These are phyloP conservation scores for Nyctalus aviator DNA, from an alignment of 2,797 vertebrate species.

Conservation along the genomic window DNA sequence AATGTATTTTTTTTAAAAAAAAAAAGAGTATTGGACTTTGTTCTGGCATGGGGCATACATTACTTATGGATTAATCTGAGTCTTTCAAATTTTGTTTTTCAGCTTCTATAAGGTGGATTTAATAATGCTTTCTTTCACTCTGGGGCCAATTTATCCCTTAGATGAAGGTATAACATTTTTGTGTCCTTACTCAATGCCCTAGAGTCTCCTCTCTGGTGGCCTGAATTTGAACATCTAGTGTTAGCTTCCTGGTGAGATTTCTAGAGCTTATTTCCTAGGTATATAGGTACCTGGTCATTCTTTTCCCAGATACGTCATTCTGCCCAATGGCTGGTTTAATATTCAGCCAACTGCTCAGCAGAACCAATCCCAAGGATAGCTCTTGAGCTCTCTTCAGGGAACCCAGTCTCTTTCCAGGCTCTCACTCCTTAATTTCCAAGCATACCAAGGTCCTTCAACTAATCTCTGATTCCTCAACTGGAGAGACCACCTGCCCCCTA, in stretches of 20 bases:
- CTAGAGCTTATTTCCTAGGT: not conserved
- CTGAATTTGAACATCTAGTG: not conserved
- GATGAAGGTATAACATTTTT: not conserved
- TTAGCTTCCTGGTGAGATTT: not conserved
- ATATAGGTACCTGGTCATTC: not conserved
- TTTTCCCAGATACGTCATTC: not conserved
- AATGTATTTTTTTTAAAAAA: not conserved
- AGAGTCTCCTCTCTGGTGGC: not conserved
- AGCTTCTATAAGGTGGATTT: not conserved
- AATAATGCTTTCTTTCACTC: not conserved
- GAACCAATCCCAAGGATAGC: not conserved
- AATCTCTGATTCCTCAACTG: not conserved
- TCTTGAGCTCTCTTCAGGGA: not conserved
- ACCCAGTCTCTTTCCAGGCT: not conserved
- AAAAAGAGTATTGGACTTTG: not conserved
- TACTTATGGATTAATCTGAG: not conserved
- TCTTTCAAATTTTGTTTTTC: not conserved
- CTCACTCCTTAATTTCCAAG: not conserved
- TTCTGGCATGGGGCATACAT: not conserved
- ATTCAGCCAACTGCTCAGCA: not conserved
- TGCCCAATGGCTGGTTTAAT: not conserved
- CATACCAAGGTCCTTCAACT: no score
- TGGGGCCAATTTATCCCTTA: not conserved
- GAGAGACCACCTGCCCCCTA: not conserved
- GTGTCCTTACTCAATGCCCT: not conserved